Percentiles rank a stretch among this genome's conserved stretches.
Conservation (phyloP, 37 sponge, comb jelly and placozoan species). For the Haliclona indistincta region DNA sequence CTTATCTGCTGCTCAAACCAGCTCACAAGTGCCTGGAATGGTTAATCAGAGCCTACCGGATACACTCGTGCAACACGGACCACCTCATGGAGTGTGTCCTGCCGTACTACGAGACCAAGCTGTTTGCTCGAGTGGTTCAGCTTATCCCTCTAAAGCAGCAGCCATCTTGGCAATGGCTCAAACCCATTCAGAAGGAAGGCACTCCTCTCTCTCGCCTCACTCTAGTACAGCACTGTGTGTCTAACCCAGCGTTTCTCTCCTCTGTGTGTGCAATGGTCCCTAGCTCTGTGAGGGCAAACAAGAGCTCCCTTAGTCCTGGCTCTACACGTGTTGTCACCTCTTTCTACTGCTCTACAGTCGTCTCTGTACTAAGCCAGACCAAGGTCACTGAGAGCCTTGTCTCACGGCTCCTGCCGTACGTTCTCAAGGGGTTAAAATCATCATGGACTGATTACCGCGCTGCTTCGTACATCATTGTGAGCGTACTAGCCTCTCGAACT, state of each 20-base stretch:
- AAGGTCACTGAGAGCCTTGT: constrained; percentile 62
- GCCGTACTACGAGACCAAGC: constrained; percentile 89
- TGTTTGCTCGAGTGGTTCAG: constrained; percentile 86
- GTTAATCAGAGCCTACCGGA: constrained; percentile 76
- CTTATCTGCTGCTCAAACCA: constrained; percentile 82
- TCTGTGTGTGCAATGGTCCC: constrained; percentile 77
- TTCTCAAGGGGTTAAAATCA: constrained; percentile 79
- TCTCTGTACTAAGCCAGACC: constrained; percentile 39
- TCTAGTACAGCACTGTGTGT: constrained; percentile 71
- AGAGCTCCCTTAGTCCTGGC: background rate
- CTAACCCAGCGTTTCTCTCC: constrained; percentile 56
- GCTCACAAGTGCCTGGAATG: constrained; percentile 95
- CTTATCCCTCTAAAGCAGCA: constrained; percentile 71
- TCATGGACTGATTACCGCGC: constrained; percentile 41
- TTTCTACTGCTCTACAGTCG: constrained; percentile 60
- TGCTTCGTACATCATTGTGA: constrained; percentile 57
- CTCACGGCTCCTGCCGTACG: constrained; percentile 39
- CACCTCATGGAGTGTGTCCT: constrained; percentile 85
- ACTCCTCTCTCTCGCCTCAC: constrained; percentile 75
- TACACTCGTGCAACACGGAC: constrained; percentile 76
- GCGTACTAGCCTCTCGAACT: constrained; percentile 39
- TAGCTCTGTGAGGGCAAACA: constrained; percentile 28
- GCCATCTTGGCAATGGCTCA: constrained; percentile 89
- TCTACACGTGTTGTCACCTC: constrained; percentile 5
- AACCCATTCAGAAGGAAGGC: constrained; percentile 59